Evolutionary conservation across 1,140 invertebrate genomes (phyloP), one percentile per base, ranked within the genome.

Genomic region (Cephus cinctus): DNA sequence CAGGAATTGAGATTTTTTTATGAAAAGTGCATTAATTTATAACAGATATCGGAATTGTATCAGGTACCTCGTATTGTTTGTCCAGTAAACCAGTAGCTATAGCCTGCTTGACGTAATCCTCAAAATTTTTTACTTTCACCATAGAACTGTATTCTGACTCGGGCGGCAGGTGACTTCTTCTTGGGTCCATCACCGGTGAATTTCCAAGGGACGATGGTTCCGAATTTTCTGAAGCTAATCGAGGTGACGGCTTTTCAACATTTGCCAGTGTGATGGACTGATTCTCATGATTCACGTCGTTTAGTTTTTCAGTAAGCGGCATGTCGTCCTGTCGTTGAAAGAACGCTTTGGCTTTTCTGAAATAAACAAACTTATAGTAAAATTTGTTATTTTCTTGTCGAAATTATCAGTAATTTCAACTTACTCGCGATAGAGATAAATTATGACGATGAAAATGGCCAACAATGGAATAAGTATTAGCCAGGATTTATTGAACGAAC

Each of bases 101-200:
- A 4, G 58, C 56, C 1, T 50, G 36, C 14, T 48, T 59, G 4
- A 67, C 59, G 15, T 69, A 69, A 32, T 59, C 46, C 15, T 59
- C 61, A 16, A 69, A 67, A 39, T 69, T 54, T 36, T 55, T 51
- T 1, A 63, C 49, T 12, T 62, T 59, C 1, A 56, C 42, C 6
- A 54, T 4, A 5, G 20, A 14, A 23, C 14, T 25, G 3, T 14
- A 21, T 19, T 12, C 23, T 41, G 12, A 18, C 14, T 47, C 14
- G 12, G 46, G 30, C 8, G 48, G 54, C 3, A 25, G 2, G 21
- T 32, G 43, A 12, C 25, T 8, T 8, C 9, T 38, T 22, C 38
- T 20, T 23, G 2, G 8, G 8, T n/a, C 9, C 15, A 14, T 36
- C 35, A 9, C 11, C 35, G 8, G 6, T 16, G 35, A 12, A 12